Percentiles rank a stretch among this genome's conserved stretches.
These are phyloP conservation scores for Drosophila pseudoananassae DNA, from an alignment of 1,140 invertebrate species.

Conservation along the genomic window DNA sequence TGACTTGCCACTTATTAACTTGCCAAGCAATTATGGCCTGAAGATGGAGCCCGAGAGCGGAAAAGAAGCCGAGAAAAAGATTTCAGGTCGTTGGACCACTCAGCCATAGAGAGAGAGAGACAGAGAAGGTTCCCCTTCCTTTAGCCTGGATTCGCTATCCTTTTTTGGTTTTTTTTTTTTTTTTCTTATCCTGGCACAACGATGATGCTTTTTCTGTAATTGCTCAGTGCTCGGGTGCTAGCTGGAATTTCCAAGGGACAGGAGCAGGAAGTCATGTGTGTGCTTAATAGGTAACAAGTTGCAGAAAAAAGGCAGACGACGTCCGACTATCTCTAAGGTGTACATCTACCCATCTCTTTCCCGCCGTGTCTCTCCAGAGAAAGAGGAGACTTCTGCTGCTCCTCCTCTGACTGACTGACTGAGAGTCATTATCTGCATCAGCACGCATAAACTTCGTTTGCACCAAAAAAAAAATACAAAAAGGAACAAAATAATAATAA, in stretches of 20 bases:
- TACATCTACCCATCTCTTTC: constrained; percentile 21
- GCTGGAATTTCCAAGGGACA: constrained; percentile 39
- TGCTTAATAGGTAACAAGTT: constrained; percentile 62
- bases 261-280: constrained; percentile 49
- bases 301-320: constrained; percentile 31
- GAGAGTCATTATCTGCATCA: constrained; percentile 76
- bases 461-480: constrained; percentile 40
- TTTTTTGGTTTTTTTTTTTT: neutral
- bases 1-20: constrained; percentile 74
- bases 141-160: constrained; percentile 57
- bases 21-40: constrained; percentile 70
- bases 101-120: neutral
- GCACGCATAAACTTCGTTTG: constrained; percentile 80
- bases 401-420: constrained; percentile 45
- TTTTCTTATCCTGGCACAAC: constrained; percentile 34
- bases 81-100: constrained; percentile 43
- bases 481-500: constrained; percentile 12
- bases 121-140: constrained; percentile 47
- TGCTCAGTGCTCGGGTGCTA: constrained; percentile 44
- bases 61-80: constrained; percentile 51
- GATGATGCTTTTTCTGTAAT: constrained; percentile 74
- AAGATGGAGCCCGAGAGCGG: constrained; percentile 33
- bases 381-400: neutral
- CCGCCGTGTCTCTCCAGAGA: neutral
- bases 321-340: constrained; percentile 35